phyloP scores from a whole-genome alignment of 2,797 vertebrate species.

The Enteromius afrohamiltoni region DNA sequence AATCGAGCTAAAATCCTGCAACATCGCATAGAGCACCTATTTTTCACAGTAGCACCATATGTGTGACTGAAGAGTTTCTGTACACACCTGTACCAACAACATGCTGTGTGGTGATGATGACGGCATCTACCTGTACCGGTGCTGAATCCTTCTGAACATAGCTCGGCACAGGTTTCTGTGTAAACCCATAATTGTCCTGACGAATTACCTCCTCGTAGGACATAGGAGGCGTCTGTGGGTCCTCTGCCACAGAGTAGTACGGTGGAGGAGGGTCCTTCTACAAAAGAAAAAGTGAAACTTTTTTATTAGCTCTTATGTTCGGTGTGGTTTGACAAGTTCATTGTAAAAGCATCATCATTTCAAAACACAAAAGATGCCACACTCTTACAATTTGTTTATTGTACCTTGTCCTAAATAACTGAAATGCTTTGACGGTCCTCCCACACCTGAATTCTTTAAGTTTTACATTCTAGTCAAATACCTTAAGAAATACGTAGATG shows the following conservation, averaged over 20 bases:
- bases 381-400: not conserved
- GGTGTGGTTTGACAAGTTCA: not conserved
- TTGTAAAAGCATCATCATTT: not conserved
- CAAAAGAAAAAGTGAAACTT: not conserved
- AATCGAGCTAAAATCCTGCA: too few species aligned
- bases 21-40: too few species aligned
- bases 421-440: not conserved
- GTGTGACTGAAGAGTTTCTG: not conserved
- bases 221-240: slow-evolving; percentile 64
- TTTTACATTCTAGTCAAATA: slow-evolving; percentile 18
- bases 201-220: slow-evolving; percentile 67
- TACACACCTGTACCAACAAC: slow-evolving; percentile 67
- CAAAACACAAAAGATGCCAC: not conserved
- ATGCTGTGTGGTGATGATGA: slow-evolving; percentile 55
- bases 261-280: slow-evolving; percentile 73
- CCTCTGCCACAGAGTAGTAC: slow-evolving; percentile 64
- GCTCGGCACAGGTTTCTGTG: slow-evolving; percentile 58
- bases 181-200: slow-evolving; percentile 55
- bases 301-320: not conserved
- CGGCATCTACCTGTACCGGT: slow-evolving; percentile 46
- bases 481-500: not conserved
- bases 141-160: slow-evolving; percentile 71
- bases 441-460: not conserved
- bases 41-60: not conserved
- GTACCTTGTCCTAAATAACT: not conserved